Evolutionary conservation across 1,140 invertebrate species (phyloP).

Genomic region (Palaemon carinicauda): DNA sequence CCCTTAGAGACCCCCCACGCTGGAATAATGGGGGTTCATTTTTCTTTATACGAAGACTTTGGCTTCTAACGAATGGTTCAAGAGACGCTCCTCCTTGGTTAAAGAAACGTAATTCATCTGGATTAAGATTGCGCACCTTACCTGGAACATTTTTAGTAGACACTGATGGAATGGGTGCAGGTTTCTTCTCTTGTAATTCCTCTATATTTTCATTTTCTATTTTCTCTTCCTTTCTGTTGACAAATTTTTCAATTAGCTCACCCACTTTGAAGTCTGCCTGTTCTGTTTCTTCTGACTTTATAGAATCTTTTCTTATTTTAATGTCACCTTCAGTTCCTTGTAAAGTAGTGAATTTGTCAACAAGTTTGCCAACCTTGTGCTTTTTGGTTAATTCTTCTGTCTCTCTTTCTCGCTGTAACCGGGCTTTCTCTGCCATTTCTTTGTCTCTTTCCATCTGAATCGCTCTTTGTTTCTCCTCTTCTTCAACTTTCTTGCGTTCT

Average conservation of each 20-base stretch:
- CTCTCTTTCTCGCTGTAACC: neutral
- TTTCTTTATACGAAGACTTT: constrained; percentile 34
- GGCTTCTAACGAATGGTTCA: constrained; percentile 19
- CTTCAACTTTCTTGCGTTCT: neutral
- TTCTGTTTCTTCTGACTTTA: too few species aligned
- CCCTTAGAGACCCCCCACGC: constrained; percentile 32
- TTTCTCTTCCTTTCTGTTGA: too few species aligned
- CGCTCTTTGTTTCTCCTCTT: too few species aligned
- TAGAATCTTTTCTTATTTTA: neutral
- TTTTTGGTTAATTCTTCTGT: neutral
- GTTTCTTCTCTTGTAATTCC: neutral
- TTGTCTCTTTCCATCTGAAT: neutral
- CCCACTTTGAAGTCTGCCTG: too few species aligned
- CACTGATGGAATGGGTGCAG: constrained; percentile 18
- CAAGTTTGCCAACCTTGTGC: neutral
- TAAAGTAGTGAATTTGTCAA: constrained; percentile 25
- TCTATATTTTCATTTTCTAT: neutral
- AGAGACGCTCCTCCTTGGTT: neutral
- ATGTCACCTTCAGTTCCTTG: neutral
- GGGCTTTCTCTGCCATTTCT: neutral
- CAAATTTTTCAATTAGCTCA: too few species aligned
- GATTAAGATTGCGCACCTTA: constrained; percentile 23
- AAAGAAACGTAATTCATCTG: constrained; percentile 34
- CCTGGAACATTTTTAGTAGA: constrained; percentile 11
- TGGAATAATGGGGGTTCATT: neutral